Conservation (phyloP, 2,113 vertebrate genomes). For the Muscicapa adusta region DNA sequence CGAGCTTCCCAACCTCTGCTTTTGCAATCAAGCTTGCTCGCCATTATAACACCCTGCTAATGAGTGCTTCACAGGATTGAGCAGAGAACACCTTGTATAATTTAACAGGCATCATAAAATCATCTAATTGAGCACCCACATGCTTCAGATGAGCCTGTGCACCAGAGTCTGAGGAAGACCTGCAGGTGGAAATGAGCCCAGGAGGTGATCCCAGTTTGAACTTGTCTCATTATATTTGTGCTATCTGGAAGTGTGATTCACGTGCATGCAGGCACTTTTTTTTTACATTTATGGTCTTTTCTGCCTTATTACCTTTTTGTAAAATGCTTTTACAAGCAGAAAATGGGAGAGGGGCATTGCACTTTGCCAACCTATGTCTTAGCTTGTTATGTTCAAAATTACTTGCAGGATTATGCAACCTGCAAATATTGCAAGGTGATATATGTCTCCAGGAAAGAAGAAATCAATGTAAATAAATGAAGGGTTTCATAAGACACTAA, state of each 20-base stretch:
- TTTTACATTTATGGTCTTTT: neutral
- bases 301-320: neutral
- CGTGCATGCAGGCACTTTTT: neutral
- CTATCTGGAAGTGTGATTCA: neutral
- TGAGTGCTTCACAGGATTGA: neutral
- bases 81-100: neutral
- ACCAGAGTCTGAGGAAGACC: neutral
- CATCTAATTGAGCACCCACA: neutral
- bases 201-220: slow-evolving; percentile 19
- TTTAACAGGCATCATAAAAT: slow-evolving; percentile 34
- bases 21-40: neutral
- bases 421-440: neutral
- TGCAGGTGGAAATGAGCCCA: neutral
- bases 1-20: neutral
- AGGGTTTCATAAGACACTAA: neutral
- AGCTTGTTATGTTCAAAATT: neutral
- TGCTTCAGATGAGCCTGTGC: neutral
- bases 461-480: neutral
- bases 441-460: neutral
- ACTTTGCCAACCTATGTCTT: neutral
- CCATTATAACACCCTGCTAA: neutral
- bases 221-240: neutral
- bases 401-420: neutral
- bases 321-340: neutral
- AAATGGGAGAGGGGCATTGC: neutral